A percentile compares a stretch with the other conserved stretches of the same genome.
These are phyloP conservation scores for Heterotilapia buettikoferi DNA, from an alignment of 2,113 vertebrate genomes.

Conservation along the genomic window DNA sequence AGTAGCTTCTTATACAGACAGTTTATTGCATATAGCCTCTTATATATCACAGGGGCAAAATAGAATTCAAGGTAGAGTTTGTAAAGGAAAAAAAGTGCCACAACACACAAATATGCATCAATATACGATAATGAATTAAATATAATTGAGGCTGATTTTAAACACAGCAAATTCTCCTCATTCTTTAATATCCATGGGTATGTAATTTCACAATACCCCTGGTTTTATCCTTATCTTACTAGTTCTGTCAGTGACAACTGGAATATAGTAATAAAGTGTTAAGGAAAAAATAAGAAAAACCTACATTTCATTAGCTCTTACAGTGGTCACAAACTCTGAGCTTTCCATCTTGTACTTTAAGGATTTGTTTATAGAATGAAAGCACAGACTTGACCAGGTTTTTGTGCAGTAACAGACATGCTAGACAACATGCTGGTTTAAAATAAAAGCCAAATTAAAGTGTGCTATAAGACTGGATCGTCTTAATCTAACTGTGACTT, in stretches of 20 bases:
- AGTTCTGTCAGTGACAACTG: background rate
- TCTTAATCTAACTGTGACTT: background rate
- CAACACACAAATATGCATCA: background rate
- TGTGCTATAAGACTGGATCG: background rate
- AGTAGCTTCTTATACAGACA: conserved; percentile 28
- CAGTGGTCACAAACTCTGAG: background rate
- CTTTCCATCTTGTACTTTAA: background rate
- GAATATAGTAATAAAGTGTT: background rate
- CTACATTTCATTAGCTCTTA: background rate
- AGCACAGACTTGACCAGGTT: background rate
- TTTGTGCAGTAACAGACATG: background rate
- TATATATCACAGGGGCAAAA: background rate
- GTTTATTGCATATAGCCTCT: background rate
- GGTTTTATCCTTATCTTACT: background rate
- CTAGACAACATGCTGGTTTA: background rate
- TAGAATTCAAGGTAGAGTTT: background rate
- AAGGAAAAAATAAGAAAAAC: background rate
- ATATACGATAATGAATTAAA: background rate
- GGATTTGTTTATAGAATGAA: background rate
- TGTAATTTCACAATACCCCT: background rate
- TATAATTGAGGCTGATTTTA: background rate
- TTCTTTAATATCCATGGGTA: background rate
- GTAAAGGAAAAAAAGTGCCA: background rate
- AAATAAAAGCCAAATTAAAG: background rate
- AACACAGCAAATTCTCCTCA: background rate